Base-by-base conservation (phyloP, 2,797 vertebrate genomes). In the Ciconia nigra region DNA sequence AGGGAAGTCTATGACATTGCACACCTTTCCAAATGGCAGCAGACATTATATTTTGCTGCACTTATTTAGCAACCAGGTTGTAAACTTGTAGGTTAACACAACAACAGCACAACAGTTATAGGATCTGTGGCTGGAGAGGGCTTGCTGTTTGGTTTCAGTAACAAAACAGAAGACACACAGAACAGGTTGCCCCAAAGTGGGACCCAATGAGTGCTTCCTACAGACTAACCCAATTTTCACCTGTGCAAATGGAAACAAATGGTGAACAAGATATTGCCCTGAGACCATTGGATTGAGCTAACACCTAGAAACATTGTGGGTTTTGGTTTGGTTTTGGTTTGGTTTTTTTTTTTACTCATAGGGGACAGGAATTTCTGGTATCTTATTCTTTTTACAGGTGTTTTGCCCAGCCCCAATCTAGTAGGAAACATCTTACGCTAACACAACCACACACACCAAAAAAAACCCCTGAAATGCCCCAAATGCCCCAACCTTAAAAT, bases 81-180 rank as follows among this genome's bases (percentile, higher is more conserved):
- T 76, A 67, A 83, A 59, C 15, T 29, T n/a, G 31, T 17, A 67
- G 37, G 8, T 15, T 82, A 67, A 77, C 4, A 4, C 18, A 77
- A 58, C 7, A 65, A 9, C 20, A 77, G 16, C 31, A 21, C 44
- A 76, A 72, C 12, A 73, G 15, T 42, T 57, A 31, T 3, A 59
- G 18, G 33, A 55, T 52, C 37, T 59, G 33, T 2, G 3, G 29
- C 57, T 74, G 14, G 8, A 31, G 25, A 1, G 8, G 1, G 1
- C 8, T 13, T 71, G 20, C 4, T 26, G 5, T 47, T 86, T 5
- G 3, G 5, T 16, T 83, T 9, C 24, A 26, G 18, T 17, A 78
- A 41, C 16, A 37, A 76, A 74, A 52, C 3, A 69, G 41, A 74
- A 66, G 25, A 81, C 65, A 55, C 8, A 59, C 9, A 59, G 47